These are phyloP conservation scores for Pandemis cinnamomeana DNA, from an alignment of 2,888 invertebrate species.

Conservation along the genomic window DNA sequence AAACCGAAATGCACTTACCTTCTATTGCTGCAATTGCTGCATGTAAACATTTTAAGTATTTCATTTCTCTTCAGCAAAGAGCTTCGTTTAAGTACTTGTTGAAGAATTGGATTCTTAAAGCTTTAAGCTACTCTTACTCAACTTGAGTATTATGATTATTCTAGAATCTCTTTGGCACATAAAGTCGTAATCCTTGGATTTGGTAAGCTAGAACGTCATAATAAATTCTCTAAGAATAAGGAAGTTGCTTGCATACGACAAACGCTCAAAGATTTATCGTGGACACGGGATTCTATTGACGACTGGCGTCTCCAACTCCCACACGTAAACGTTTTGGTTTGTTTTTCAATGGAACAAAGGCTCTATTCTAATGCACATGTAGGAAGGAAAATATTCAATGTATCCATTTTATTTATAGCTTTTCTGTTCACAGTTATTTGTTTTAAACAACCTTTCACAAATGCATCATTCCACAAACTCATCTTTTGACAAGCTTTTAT, in stretches of 20 bases:
- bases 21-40: slow-evolving; percentile 11
- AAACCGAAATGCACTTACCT: slow-evolving; percentile 34
- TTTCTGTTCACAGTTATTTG: neutral
- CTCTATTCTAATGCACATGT: neutral
- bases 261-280: slow-evolving; percentile 35
- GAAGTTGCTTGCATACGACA: slow-evolving; percentile 17
- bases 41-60: slow-evolving; percentile 31
- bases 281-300: slow-evolving; percentile 21
- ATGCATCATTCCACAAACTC: too few relatives aligned
- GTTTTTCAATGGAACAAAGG: slow-evolving; percentile 13
- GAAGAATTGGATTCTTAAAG: slow-evolving; percentile 27
- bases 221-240: slow-evolving; percentile 27
- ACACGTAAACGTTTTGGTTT: slow-evolving; percentile 25
- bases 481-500: too few relatives aligned
- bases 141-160: neutral
- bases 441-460: neutral
- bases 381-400: neutral
- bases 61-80: slow-evolving; percentile 21
- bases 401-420: neutral
- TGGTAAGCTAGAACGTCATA: slow-evolving; percentile 21
- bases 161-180: neutral
- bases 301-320: slow-evolving; percentile 22
- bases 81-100: slow-evolving; percentile 25
- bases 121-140: slow-evolving; percentile 15
- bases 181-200: neutral